These are phyloP conservation scores for Fissipunctia ypsillon DNA, from an alignment of 2,888 invertebrate species.

Conservation along the genomic window DNA sequence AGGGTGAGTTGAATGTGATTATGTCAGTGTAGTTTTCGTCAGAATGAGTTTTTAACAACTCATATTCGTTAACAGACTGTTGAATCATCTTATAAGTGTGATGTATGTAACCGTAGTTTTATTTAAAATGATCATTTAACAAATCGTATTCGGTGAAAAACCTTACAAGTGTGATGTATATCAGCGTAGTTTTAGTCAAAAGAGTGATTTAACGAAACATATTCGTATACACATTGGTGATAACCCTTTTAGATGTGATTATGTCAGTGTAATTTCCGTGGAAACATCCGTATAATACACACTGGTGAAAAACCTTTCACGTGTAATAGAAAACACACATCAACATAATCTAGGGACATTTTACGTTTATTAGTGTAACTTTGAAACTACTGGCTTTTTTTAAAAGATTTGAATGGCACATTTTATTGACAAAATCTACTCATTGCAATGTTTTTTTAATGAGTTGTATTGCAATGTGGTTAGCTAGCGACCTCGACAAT, in stretches of 20 bases:
- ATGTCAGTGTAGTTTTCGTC: background rate
- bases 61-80: background rate
- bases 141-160: background rate
- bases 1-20: background rate
- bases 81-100: background rate
- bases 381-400: background rate
- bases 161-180: background rate
- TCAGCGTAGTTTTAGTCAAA: background rate
- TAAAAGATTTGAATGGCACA: background rate
- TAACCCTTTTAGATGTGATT: background rate
- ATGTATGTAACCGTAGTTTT: background rate
- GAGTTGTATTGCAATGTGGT: background rate
- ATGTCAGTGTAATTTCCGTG: background rate
- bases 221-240: no score
- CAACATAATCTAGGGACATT: background rate
- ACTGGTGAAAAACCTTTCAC: background rate
- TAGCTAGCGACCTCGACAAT: background rate
- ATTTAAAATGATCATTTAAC: background rate
- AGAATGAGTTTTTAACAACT: background rate
- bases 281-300: background rate
- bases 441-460: no score
- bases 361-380: background rate
- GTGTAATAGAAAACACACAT: background rate
- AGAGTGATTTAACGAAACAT: background rate
- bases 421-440: no score